Percentiles rank a stretch among this genome's conserved stretches.
Evolutionary conservation across 2,113 vertebrate species (phyloP).

Genomic region (Pelobates fuscus): DNA sequence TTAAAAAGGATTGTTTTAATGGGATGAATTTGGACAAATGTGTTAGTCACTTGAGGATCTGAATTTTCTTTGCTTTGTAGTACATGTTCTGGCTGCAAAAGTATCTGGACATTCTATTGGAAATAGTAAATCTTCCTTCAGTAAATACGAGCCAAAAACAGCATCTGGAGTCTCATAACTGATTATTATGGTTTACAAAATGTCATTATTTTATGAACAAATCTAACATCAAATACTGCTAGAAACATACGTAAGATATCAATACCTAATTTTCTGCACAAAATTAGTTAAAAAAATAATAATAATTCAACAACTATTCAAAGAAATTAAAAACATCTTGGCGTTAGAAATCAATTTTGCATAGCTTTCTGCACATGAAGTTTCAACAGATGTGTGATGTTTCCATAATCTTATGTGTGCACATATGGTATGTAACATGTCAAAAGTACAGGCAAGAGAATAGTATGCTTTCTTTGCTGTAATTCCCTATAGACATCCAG

Average conservation of each 20-base stretch:
- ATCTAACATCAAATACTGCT: not conserved
- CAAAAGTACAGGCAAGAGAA: not conserved
- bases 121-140: constrained; percentile 21
- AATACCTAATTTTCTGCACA: no score
- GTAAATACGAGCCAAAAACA: not conserved
- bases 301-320: not conserved
- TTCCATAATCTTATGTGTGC: not conserved
- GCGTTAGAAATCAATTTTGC: not conserved
- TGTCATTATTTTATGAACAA: not conserved
- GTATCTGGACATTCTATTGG: constrained; percentile 15
- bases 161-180: constrained; percentile 8
- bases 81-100: constrained; percentile 7
- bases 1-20: constrained; percentile 20
- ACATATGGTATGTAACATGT: constrained; percentile 22
- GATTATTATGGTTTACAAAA: not conserved
- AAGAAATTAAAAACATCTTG: not conserved
- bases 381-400: not conserved
- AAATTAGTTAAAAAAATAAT: no score
- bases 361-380: not conserved
- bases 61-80: constrained; percentile 5
- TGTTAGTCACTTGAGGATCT: constrained; percentile 12
- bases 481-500: constrained; percentile 13
- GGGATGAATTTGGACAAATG: constrained; percentile 11
- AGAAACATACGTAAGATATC: no score
- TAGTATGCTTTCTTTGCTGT: not conserved